Conservation (phyloP, 2,888 invertebrate species). For the Drosophila neonasuta region DNA sequence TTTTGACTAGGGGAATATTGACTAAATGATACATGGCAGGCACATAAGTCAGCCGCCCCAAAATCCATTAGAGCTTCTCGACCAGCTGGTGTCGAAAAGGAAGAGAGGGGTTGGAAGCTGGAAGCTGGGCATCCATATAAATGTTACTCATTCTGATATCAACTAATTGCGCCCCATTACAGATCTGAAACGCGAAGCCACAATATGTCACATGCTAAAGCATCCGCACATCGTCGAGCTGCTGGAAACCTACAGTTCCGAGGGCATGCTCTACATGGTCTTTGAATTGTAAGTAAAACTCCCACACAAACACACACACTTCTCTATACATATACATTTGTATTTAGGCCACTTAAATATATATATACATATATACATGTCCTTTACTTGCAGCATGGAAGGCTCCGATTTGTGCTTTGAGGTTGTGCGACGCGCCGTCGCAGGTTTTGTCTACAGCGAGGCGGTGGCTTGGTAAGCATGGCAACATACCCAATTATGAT, state of each 20-base stretch:
- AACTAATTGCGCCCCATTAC: slow-evolving; percentile 77
- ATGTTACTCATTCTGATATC: slow-evolving; percentile 46
- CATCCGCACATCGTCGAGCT: slow-evolving; percentile 99
- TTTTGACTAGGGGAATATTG: slow-evolving; percentile 51
- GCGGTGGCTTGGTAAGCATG: slow-evolving; percentile 95
- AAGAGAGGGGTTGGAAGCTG: not conserved
- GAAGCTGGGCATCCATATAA: slow-evolving; percentile 40
- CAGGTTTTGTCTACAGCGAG: slow-evolving; percentile 99
- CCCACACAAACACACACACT: not conserved
- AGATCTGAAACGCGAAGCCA: slow-evolving; percentile 99
- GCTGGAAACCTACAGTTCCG: slow-evolving; percentile 98
- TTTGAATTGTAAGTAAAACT: slow-evolving; percentile 96
- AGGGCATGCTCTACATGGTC: slow-evolving; percentile 99
- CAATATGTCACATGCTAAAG: slow-evolving; percentile 99
- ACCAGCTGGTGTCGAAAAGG: slow-evolving; percentile 48
- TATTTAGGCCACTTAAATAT: slow-evolving; percentile 50
- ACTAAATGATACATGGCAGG: slow-evolving; percentile 70
- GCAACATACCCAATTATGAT: slow-evolving; percentile 23
- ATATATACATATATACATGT: slow-evolving; percentile 7
- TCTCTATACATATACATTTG: slow-evolving; percentile 12
- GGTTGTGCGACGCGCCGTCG: slow-evolving; percentile 96
- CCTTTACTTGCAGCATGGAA: slow-evolving; percentile 91
- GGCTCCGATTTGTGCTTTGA: slow-evolving; percentile 99
- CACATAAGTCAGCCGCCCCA: slow-evolving; percentile 64
- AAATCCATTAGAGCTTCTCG: slow-evolving; percentile 63